Conservation (phyloP, 2,797 vertebrate species). For the Acanthurus lineatus region DNA sequence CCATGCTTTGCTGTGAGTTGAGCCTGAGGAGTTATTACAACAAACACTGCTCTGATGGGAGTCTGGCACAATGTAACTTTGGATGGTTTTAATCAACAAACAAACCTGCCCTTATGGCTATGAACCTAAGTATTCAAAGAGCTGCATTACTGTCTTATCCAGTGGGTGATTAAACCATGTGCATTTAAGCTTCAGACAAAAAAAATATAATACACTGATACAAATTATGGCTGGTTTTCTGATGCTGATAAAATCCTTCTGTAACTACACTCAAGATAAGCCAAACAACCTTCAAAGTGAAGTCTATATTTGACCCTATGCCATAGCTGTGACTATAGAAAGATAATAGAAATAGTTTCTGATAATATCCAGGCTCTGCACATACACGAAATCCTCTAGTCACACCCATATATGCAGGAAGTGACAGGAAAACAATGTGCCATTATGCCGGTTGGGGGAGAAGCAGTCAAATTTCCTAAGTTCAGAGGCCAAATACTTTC, state of each 20-base stretch:
- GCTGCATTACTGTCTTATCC: not conserved
- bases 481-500: constrained; percentile 71
- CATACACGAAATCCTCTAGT: not conserved
- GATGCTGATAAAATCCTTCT: not conserved
- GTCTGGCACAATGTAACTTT: constrained; percentile 52
- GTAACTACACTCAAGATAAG: constrained; percentile 7
- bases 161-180: not conserved
- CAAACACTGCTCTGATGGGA: constrained; percentile 58
- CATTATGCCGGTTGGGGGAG: constrained; percentile 19
- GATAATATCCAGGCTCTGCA: not conserved
- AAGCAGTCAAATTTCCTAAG: constrained; percentile 27
- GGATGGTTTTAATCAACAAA: constrained; percentile 56
- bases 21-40: constrained; percentile 59
- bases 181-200: constrained; percentile 6
- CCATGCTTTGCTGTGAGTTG: constrained; percentile 39
- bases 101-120: constrained; percentile 11
- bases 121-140: not conserved
- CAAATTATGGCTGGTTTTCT: not conserved
- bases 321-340: not conserved
- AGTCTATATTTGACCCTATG: not conserved
- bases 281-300: not conserved
- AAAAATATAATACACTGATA: not conserved
- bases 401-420: constrained; percentile 16
- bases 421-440: constrained; percentile 26
- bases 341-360: not conserved